Evolutionary conservation across 2,888 invertebrate genomes (phyloP).

Genomic region (Baccha elongata): DNA sequence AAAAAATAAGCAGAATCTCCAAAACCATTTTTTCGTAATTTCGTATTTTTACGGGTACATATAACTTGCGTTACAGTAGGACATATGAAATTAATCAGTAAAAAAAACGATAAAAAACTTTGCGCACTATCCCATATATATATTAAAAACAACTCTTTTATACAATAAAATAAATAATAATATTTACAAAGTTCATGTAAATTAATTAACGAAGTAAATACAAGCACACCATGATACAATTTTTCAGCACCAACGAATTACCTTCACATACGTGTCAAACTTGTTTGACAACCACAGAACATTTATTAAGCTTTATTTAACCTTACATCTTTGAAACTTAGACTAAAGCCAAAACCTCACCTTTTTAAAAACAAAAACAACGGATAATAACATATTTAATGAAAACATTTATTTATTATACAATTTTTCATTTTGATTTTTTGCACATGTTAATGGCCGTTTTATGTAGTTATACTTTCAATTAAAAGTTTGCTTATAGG

Average conservation of each 20-base stretch:
- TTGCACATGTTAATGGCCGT: conserved; percentile 5
- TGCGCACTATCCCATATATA: no score
- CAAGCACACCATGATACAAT: conserved; percentile 1
- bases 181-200: neutral
- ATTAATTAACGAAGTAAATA: neutral
- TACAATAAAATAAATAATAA: no score
- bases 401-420: neutral
- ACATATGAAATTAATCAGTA: no score
- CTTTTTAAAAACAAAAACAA: neutral
- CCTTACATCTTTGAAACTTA: neutral
- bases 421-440: neutral
- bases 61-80: no score
- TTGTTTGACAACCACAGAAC: conserved; percentile 50
- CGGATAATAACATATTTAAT: neutral
- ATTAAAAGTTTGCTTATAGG: conserved; percentile 5
- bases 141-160: no score
- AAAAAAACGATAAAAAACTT: no score
- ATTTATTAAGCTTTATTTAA: conserved; percentile 1
- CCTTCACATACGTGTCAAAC: conserved; percentile 54
- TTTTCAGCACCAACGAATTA: conserved; percentile 16
- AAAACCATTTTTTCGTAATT: no score
- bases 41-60: no score
- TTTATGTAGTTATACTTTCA: conserved; percentile 39
- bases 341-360: neutral
- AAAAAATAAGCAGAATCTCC: no score